Base-by-base conservation (phyloP, 2,797 vertebrate species). In the Rhinatrema bivittatum region DNA sequence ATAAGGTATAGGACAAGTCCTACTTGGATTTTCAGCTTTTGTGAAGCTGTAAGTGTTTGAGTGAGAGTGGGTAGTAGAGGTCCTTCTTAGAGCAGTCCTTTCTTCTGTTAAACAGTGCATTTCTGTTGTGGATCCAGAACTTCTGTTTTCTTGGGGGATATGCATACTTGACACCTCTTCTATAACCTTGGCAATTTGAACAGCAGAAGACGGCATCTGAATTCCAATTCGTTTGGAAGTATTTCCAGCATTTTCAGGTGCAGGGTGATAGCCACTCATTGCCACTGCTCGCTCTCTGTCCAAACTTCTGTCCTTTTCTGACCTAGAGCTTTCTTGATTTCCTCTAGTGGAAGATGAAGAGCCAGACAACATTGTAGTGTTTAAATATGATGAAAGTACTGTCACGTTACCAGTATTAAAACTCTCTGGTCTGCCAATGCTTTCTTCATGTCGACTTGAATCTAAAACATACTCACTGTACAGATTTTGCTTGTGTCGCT, bases 301-400 rank as follows among this genome's bases (percentile, higher is more conserved):
- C 25, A 82, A 57, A 64, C 75, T 88, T 61, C 76, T 78, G 22
- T 91, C 89, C 63, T 87, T 89, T 54, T 91, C 89, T 33, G 82
- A 68, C 32, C 81, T 73, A 59, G 77, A 70, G 46, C 62, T 79
- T 39, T 91, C 89, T 53, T 57, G 11, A 31, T 65, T 81, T 47
- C 76, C 82, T 65, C 86, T 84, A 21, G 51, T 76, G 19, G 88
- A 86, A 35, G 87, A 79, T 5, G 85, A 83, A 12, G 89, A 89
- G 30, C 80, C 82, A 2, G 94, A 90, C 32, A 97, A 79, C 16
- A 97, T 89, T 0, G 93, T 86, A 2, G 88, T 79, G 74, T 95
- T 98, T 52, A 94, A 57, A 44, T 93, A 98, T 3, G 85, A 87
- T 1, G 48, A 87, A 36, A 56, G 83, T 44, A 87, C 81, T 36